Base-by-base conservation (phyloP, 1,140 invertebrate species). In the Euura lappo region DNA sequence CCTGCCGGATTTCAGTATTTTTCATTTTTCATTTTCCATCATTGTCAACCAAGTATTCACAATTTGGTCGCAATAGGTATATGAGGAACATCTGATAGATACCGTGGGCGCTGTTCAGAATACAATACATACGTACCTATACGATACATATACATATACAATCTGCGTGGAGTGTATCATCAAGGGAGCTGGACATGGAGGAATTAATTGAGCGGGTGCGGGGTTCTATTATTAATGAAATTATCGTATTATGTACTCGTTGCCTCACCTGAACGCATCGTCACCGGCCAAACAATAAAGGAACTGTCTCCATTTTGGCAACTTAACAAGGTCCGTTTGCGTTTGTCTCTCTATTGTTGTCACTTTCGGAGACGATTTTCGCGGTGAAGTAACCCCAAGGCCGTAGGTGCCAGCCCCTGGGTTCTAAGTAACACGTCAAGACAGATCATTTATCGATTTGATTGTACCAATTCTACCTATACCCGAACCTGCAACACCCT, bases 261-360 rank as follows among this genome's bases (percentile, higher is more conserved):
- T 28, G 28, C 8, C 44, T 73, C 71, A 87, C 86, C 93, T 90
- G 81, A 94, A 97, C 65, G 91, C 91, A 76, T 93, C 93, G 78
- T 96, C 93, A 0, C 94, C 94, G 46, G 92, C 91, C 2, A 96
- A 87, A 81, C 95, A 96, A 78, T 94, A 94, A 44, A 94, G 85
- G 74, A 96, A 91, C 79, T 96, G 94, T 66, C 90, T 89, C 92
- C 93, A 94, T 77, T 92, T 92, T 1, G 93, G 92, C 43, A 94
- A 88, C 74, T 91, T 89, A 28, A 28, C 28, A 42, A 81, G 77
- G 82, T 96, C 94, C 0, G 94, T 96, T 88, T 96, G 94, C 0
- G 94, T 96, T 70, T 93, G 94, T 42, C 93, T 88, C 80, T 95
- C 94, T 90, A 94, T 92, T 0, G 93, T 95, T 10, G 90, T 87